A percentile compares a stretch with the other conserved stretches of the same genome.
Conservation (phyloP, 2,888 invertebrate species). For the Zaprionus bogoriensis region DNA sequence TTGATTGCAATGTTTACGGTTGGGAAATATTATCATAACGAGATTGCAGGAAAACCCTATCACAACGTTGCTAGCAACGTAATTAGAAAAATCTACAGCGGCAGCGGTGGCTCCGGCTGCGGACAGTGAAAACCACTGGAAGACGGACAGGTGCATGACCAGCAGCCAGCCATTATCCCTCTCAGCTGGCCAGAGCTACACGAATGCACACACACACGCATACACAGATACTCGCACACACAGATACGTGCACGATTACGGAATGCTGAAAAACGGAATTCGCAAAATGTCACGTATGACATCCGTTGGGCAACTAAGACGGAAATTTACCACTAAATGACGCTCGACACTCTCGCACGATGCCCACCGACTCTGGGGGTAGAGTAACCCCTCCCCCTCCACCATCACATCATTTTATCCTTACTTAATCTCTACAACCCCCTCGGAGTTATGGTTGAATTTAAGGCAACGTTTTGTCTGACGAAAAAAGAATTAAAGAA, state of each 20-base stretch:
- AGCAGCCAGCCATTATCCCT: conserved; percentile 1
- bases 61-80: conserved; percentile 18
- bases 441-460: conserved; percentile 18
- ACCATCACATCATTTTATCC: background rate
- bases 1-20: background rate
- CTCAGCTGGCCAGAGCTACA: background rate
- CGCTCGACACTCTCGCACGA: conserved; percentile 7
- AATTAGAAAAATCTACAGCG: conserved; percentile 39
- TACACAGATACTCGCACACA: background rate
- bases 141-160: conserved; percentile 26
- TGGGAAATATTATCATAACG: conserved; percentile 12
- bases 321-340: conserved; percentile 69
- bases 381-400: background rate
- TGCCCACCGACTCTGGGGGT: too few relatives aligned
- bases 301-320: conserved; percentile 67
- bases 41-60: background rate
- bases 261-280: conserved; percentile 65
- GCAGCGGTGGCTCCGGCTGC: background rate
- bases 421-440: too few relatives aligned
- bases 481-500: too few relatives aligned
- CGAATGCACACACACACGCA: conserved; percentile 12
- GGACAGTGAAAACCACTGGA: conserved; percentile 38
- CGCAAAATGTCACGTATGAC: conserved; percentile 73
- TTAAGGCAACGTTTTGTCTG: conserved; percentile 19
- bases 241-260: conserved; percentile 36